These are phyloP conservation scores for Dendrolimus kikuchii DNA, from an alignment of 1,140 invertebrate species.

Conservation along the genomic window DNA sequence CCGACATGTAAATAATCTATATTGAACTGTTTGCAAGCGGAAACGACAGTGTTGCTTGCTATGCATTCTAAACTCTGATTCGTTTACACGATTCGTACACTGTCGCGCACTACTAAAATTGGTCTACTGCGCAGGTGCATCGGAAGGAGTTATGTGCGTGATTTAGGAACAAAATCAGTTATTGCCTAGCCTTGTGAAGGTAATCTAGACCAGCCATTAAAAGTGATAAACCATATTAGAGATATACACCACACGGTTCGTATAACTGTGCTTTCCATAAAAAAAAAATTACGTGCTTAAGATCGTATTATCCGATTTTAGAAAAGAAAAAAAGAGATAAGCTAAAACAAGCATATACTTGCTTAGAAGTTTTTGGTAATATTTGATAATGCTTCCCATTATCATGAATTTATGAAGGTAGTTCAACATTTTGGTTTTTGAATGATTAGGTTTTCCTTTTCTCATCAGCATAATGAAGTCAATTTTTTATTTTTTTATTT, in stretches of 20 bases:
- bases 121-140: too few relatives aligned
- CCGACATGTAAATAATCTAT: too few relatives aligned
- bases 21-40: too few relatives aligned
- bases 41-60: too few relatives aligned
- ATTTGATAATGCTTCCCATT: slow-evolving; percentile 41
- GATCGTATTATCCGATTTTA: slow-evolving; percentile 47
- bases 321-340: slow-evolving; percentile 26
- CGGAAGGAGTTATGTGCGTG: too few relatives aligned
- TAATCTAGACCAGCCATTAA: too few relatives aligned
- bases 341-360: slow-evolving; percentile 30
- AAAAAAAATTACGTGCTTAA: slow-evolving; percentile 43
- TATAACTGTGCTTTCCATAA: slow-evolving; percentile 23
- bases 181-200: too few relatives aligned
- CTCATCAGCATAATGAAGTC: slow-evolving; percentile 17
- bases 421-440: slow-evolving; percentile 22
- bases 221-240: neutral
- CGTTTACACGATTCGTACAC: too few relatives aligned
- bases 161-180: too few relatives aligned
- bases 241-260: neutral
- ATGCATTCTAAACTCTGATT: too few relatives aligned
- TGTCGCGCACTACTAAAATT: too few relatives aligned
- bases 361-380: slow-evolving; percentile 45
- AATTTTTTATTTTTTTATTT: slow-evolving; percentile 40
- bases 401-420: slow-evolving; percentile 29
- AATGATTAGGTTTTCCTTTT: slow-evolving; percentile 25